Conservation (phyloP, 2,113 vertebrate species). For the Jaculus jaculus region DNA sequence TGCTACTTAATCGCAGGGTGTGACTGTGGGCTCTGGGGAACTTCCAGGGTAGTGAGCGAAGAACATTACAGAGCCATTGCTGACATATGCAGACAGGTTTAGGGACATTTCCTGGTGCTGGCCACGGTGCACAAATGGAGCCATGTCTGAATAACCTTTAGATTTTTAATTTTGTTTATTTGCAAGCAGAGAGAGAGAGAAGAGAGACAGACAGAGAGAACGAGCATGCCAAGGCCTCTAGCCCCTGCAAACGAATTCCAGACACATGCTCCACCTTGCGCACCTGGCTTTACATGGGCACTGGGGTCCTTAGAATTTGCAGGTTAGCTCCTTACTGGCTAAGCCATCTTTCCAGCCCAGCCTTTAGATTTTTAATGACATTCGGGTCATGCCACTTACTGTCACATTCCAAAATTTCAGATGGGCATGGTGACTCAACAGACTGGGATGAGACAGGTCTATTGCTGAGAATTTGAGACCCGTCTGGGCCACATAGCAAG, state of each 20-base stretch:
- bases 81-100: background rate
- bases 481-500: too few relatives aligned
- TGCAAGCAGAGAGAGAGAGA: too few relatives aligned
- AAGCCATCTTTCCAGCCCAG: background rate
- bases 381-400: background rate
- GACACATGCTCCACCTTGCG: too few relatives aligned
- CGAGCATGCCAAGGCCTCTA: too few relatives aligned
- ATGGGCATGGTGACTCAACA: background rate
- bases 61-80: background rate
- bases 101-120: background rate
- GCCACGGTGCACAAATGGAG: background rate
- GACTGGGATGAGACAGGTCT: background rate
- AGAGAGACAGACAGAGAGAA: too few relatives aligned
- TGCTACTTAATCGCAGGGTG: conserved; percentile 21
- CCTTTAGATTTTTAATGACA: background rate
- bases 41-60: background rate
- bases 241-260: too few relatives aligned
- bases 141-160: background rate
- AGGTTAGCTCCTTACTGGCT: too few relatives aligned
- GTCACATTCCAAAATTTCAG: background rate
- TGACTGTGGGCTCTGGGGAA: background rate
- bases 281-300: too few relatives aligned
- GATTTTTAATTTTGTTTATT: too few relatives aligned
- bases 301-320: too few relatives aligned
- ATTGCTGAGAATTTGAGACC: background rate